A percentile compares a stretch with the other conserved stretches of the same genome.
Evolutionary conservation across 2,797 vertebrate genomes (phyloP).

Genomic region (Urosaurus nigricauda): DNA sequence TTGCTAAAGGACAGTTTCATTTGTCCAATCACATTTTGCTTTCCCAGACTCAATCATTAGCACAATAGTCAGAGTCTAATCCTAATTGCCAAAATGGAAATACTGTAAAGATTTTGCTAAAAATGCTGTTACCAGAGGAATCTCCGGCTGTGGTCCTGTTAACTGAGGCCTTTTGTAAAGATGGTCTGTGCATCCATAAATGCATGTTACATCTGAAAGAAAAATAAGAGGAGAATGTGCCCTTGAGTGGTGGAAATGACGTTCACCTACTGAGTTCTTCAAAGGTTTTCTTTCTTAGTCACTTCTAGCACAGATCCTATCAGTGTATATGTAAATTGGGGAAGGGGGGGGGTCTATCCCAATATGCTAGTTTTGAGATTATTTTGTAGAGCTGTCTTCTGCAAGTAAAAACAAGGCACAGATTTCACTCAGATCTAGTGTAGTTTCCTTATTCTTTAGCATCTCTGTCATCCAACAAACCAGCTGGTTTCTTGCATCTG

Average conservation of each 20-base stretch:
- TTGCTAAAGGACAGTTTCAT: too few relatives aligned
- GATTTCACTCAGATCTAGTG: neutral
- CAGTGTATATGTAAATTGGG: neutral
- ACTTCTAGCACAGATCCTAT: neutral
- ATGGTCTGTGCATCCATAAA: neutral
- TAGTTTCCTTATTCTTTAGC: neutral
- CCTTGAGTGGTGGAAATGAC: neutral
- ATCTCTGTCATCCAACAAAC: neutral
- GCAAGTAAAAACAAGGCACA: neutral
- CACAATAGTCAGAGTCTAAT: too few relatives aligned
- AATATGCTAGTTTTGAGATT: too few relatives aligned
- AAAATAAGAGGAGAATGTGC: neutral
- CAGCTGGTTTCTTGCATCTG: neutral
- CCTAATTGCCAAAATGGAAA: too few relatives aligned
- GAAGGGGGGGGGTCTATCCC: too few relatives aligned
- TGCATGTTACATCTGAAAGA: conserved; percentile 1
- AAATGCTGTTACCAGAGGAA: too few relatives aligned
- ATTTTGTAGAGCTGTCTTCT: too few relatives aligned
- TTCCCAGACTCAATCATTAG: too few relatives aligned
- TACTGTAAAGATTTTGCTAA: too few relatives aligned
- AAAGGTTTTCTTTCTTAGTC: neutral
- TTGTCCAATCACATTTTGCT: too few relatives aligned
- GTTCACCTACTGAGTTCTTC: neutral
- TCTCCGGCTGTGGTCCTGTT: neutral
- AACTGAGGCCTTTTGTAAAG: neutral